A percentile compares a stretch with the other conserved stretches of the same genome.
phyloP scores from a whole-genome alignment of 1,140 invertebrate species.

The Daktulosphaira vitifoliae region DNA sequence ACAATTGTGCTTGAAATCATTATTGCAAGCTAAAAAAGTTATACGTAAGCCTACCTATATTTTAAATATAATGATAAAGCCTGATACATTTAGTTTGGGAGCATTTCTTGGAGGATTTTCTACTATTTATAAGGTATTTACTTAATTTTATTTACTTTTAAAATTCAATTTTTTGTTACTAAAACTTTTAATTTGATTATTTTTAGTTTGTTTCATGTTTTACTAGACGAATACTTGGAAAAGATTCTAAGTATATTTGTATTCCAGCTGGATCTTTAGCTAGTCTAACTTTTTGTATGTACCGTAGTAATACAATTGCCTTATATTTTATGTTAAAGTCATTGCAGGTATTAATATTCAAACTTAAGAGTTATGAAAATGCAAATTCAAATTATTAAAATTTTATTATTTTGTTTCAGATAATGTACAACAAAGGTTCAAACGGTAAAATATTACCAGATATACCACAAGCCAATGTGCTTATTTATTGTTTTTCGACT shows the following conservation, averaged over 20 bases:
- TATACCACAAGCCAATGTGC: slow-evolving; percentile 53
- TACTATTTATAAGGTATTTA: slow-evolving; percentile 52
- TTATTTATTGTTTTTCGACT: slow-evolving; percentile 71
- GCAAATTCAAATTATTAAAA: neutral
- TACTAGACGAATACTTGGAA: slow-evolving; percentile 48
- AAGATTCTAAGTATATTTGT: slow-evolving; percentile 52
- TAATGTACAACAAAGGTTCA: slow-evolving; percentile 53
- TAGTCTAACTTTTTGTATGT: slow-evolving; percentile 53
- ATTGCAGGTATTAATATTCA: slow-evolving; percentile 49
- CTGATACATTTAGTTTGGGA: slow-evolving; percentile 51
- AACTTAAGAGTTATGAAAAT: neutral
- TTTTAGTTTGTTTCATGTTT: slow-evolving; percentile 53
- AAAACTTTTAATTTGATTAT: slow-evolving; percentile 23
- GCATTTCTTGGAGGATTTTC: slow-evolving; percentile 56
- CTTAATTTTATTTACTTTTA: slow-evolving; percentile 23
- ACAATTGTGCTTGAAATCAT: slow-evolving; percentile 51
- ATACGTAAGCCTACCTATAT: slow-evolving; percentile 47
- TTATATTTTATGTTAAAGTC: slow-evolving; percentile 65
- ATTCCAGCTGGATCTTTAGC: slow-evolving; percentile 57
- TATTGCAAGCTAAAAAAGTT: slow-evolving; percentile 48
- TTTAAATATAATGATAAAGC: slow-evolving; percentile 48
- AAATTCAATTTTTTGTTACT: slow-evolving; percentile 4
- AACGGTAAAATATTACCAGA: slow-evolving; percentile 51
- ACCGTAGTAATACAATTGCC: slow-evolving; percentile 58
- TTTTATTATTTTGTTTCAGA: slow-evolving; percentile 45